Percentiles rank a stretch among this genome's conserved stretches.
These are phyloP conservation scores for Epistrophella euchroma DNA, from an alignment of 2,888 invertebrate species.

Conservation along the genomic window DNA sequence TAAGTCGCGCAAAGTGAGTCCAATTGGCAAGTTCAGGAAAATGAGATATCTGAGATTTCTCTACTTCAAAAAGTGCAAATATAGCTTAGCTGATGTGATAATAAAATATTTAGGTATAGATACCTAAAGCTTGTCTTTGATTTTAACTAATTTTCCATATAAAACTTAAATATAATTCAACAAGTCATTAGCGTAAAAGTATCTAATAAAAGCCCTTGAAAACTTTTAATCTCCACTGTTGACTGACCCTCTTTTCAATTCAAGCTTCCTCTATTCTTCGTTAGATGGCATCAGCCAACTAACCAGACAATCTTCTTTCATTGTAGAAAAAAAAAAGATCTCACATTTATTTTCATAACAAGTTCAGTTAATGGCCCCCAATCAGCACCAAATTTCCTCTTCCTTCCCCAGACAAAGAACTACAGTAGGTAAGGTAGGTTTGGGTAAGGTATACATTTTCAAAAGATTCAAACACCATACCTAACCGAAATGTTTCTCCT, in stretches of 20 bases:
- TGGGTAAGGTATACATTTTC: constrained; percentile 13
- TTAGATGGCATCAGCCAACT: constrained; percentile 57
- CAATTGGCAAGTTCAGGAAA: no score
- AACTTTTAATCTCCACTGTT: constrained; percentile 37
- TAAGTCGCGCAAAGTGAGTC: no score
- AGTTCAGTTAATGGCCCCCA: constrained; percentile 32
- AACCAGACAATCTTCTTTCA: neutral
- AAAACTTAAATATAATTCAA: no score
- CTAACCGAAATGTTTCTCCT: constrained; percentile 4
- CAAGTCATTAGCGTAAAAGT: neutral
- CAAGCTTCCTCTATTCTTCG: constrained; percentile 51
- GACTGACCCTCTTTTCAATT: neutral
- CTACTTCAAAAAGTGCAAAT: no score
- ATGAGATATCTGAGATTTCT: no score
- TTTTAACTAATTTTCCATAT: no score
- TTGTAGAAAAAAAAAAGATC: constrained; percentile 3
- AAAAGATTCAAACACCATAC: constrained; percentile 13
- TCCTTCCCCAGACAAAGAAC: neutral
- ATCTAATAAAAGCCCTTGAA: neutral
- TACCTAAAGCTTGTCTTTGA: no score
- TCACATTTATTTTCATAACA: constrained; percentile 30
- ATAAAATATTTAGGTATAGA: no score
- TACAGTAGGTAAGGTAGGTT: neutral
- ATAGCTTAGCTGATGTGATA: no score
- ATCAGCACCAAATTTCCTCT: constrained; percentile 21